Conservation (phyloP, 35 echinoderm and acorn worm genomes). For the Apostichopus californicus region DNA sequence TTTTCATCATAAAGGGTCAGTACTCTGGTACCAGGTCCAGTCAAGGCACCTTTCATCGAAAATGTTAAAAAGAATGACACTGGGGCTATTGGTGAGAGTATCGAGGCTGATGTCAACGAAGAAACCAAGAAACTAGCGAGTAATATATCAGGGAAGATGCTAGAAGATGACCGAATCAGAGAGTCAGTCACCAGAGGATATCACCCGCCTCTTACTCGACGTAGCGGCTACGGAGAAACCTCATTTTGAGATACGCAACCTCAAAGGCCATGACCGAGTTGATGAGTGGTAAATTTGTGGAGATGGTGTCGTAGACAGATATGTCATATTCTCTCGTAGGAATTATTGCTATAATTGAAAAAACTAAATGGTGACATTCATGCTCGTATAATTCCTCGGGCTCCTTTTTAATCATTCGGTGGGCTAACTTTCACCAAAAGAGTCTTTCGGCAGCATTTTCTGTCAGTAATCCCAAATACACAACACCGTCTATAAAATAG, state of each 20-base stretch:
- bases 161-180: not conserved
- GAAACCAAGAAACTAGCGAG: not conserved
- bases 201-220: not conserved
- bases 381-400: no score
- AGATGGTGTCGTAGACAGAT: not conserved
- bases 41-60: not conserved
- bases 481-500: no score
- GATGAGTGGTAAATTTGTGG: not conserved
- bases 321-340: not conserved
- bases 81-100: not conserved
- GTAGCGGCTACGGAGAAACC: not conserved
- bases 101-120: not conserved
- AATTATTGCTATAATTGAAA: no score
- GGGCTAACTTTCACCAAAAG: no score
- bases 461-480: no score
- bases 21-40: slow-evolving; percentile 6
- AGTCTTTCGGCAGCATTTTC: no score
- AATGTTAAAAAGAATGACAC: not conserved
- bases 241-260: slow-evolving; percentile 12
- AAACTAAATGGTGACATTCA: no score
- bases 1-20: not conserved
- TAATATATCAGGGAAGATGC: not conserved
- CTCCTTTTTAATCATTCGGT: no score
- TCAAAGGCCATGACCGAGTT: no score
- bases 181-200: not conserved